Base-by-base conservation (phyloP, 1,140 invertebrate species). In the Luehdorfia chinensis region DNA sequence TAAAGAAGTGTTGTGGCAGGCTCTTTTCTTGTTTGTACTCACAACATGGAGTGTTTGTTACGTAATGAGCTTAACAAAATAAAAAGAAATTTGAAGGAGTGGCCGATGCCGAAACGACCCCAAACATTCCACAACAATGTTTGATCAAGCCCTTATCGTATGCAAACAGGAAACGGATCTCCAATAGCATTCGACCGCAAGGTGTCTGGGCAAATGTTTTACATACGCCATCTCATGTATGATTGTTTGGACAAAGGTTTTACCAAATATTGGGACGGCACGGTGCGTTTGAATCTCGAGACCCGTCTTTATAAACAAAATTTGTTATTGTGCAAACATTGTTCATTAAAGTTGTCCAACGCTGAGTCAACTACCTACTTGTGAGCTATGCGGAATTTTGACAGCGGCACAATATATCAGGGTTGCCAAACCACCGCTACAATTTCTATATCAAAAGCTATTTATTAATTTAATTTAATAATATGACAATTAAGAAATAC, bases 101-200 rank as follows among this genome's bases (percentile, higher is more conserved):
- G 2, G 9, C 23, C 23, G 25, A 28, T 18, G 39, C 23, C 23
- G 48, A 33, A n/a, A 46, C 59, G 27, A 47, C 39, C 53, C 41
- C 27, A 31, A 65, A 67, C 60, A 62, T 55, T 65, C 61, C 59
- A 25, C 33, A 33, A 55, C 59, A 63, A 57, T 63, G 59, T 75
- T 70, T 75, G 64, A 57, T 62, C 33, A 66, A 67, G 51, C 68
- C 69, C 70, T 74, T 76, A 76, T 76, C 73, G 63, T 49, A 12
- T 28, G 37, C 56, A 66, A 68, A 76, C 73, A 76, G 73, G 73
- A 76, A 69, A 71, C 66, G 50, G 70, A 70, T 67, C 61, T 56
- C 56, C 50, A 19, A 46, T 58, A 62, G 51, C 39, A 45, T 54
- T 48, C 51, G 36, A 52, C 46, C 54, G 62, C 59, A 63, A 69